Conservation (phyloP, 35 echinoderm and acorn worm genomes). For the Acanthaster planci region DNA sequence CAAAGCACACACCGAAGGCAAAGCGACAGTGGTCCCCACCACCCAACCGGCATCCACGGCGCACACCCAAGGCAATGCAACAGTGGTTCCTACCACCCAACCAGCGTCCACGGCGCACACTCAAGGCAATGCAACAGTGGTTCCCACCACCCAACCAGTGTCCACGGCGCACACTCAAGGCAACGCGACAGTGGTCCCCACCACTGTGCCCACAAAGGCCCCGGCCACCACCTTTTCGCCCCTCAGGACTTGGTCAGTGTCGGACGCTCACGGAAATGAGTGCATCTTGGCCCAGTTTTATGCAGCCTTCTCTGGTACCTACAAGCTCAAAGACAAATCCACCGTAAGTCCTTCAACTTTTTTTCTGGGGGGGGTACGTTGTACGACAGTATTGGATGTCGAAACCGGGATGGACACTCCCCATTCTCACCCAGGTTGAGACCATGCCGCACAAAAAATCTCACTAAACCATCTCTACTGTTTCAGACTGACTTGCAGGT, state of each 20-base stretch:
- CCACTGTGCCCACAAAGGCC: neutral
- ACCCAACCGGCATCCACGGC: neutral
- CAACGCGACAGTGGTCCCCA: neutral
- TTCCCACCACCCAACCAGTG: neutral
- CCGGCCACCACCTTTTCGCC: neutral
- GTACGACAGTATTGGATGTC: too few species aligned
- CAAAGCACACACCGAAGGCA: too few species aligned
- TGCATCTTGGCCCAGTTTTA: slow-evolving; percentile 41
- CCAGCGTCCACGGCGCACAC: neutral
- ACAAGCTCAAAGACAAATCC: slow-evolving; percentile 11
- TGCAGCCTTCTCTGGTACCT: neutral
- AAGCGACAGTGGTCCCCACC: too few species aligned
- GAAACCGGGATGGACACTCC: too few species aligned
- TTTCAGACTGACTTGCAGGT: neutral
- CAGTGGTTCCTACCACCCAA: too few species aligned
- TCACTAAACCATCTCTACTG: neutral
- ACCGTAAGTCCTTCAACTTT: neutral
- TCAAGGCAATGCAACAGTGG: neutral
- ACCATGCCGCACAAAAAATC: too few species aligned
- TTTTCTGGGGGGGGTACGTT: too few species aligned
- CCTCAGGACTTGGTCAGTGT: neutral
- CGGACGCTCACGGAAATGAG: neutral
- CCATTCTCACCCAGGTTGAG: too few species aligned
- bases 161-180: neutral
- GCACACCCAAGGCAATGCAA: neutral